These are phyloP conservation scores for Eclectus roratus DNA, from an alignment of 2,113 vertebrate species.

Conservation along the genomic window DNA sequence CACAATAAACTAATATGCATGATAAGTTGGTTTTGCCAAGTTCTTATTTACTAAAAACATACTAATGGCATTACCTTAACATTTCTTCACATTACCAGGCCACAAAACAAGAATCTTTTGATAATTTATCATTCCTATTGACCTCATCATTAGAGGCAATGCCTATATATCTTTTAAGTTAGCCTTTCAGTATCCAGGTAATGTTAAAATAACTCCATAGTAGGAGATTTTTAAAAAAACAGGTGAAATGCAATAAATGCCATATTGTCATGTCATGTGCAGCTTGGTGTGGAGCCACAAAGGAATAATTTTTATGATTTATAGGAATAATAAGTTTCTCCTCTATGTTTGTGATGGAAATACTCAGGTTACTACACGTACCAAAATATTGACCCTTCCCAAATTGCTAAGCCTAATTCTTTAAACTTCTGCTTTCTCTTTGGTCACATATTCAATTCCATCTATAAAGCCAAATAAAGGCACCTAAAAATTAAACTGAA, in stretches of 20 bases:
- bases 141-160: background rate
- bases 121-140: background rate
- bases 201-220: background rate
- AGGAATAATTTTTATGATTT: background rate
- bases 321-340: background rate
- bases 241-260: background rate
- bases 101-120: background rate
- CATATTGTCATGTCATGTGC: background rate
- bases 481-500: background rate
- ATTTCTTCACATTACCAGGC: background rate
- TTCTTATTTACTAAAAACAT: background rate
- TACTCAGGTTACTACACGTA: background rate
- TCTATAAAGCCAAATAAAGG: background rate
- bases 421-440: background rate
- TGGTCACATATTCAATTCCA: background rate
- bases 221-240: background rate
- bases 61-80: rapidly evolving
- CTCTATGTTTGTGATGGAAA: background rate
- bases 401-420: background rate
- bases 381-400: background rate
- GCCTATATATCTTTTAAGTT: background rate
- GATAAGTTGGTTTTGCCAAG: background rate
- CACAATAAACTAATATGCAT: rapidly evolving
- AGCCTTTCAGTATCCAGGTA: background rate
- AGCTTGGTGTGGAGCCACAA: background rate